Percentiles rank a stretch among this genome's conserved stretches.
phyloP scores from a whole-genome alignment of 1,140 invertebrate genomes.

The Aphaenogaster rudis region DNA sequence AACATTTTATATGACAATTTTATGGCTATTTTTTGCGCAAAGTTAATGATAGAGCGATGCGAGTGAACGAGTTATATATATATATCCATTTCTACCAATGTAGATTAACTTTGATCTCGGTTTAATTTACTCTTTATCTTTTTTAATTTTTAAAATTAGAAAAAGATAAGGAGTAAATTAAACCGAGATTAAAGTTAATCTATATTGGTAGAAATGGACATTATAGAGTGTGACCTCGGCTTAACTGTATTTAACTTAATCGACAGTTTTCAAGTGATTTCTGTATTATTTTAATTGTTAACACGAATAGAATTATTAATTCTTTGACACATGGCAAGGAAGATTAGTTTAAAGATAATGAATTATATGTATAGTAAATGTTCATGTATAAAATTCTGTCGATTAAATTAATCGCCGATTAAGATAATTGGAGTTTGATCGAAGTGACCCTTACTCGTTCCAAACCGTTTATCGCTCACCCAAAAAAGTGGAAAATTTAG shows the following conservation, averaged over 20 bases:
- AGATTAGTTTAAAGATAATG: not conserved
- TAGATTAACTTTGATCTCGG: too few species aligned
- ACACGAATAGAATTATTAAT: not conserved
- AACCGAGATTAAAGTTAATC: too few species aligned
- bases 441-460: not conserved
- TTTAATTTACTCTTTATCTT: too few species aligned
- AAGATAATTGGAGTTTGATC: not conserved
- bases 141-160: too few species aligned
- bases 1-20: not conserved
- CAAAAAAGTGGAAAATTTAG: not conserved
- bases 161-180: too few species aligned
- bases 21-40: not conserved
- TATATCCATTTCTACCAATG: too few species aligned
- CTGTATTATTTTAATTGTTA: not conserved
- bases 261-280: not conserved
- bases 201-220: too few species aligned
- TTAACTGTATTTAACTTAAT: not conserved
- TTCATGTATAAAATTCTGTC: not conserved
- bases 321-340: not conserved
- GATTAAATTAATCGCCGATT: not conserved
- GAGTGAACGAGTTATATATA: not conserved
- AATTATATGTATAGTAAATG: slow-evolving; percentile 13
- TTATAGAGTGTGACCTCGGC: not conserved
- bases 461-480: not conserved
- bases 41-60: not conserved